phyloP scores from a whole-genome alignment of 2,888 invertebrate genomes.

The Chaitophorus viminalis region DNA sequence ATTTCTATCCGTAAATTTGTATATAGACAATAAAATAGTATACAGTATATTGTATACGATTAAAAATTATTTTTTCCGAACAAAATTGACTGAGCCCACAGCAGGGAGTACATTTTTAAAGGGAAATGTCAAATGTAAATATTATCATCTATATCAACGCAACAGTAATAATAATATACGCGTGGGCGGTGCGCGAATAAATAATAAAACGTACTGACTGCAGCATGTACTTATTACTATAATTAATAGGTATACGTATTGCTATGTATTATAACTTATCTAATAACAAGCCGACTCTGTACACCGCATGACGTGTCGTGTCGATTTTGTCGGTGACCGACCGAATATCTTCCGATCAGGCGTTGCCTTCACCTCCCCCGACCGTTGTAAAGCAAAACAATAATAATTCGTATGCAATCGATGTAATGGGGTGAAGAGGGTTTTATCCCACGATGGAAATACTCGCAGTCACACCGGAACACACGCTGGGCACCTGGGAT shows the following conservation, averaged over 20 bases:
- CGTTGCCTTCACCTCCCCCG: neutral
- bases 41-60: too few relatives aligned
- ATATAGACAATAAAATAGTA: too few relatives aligned
- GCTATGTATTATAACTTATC: too few relatives aligned
- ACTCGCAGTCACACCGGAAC: slow-evolving; percentile 35
- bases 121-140: too few relatives aligned
- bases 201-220: neutral
- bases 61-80: too few relatives aligned
- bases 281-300: neutral
- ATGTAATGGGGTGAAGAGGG: neutral
- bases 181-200: neutral
- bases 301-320: slow-evolving; percentile 5
- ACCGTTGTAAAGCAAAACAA: neutral
- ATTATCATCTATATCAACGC: too few relatives aligned
- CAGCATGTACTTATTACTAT: neutral
- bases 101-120: too few relatives aligned
- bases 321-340: slow-evolving; percentile 38
- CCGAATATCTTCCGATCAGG: slow-evolving; percentile 1
- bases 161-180: too few relatives aligned
- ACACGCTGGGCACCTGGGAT: slow-evolving; percentile 51
- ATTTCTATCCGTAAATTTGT: too few relatives aligned
- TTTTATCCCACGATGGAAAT: slow-evolving; percentile 45
- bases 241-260: neutral
- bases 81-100: too few relatives aligned
- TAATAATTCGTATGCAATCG: neutral